Percentiles rank a stretch among this genome's conserved stretches.
phyloP scores from a whole-genome alignment of 2,113 vertebrate species.

The Petrocephalus microphthalmus region DNA sequence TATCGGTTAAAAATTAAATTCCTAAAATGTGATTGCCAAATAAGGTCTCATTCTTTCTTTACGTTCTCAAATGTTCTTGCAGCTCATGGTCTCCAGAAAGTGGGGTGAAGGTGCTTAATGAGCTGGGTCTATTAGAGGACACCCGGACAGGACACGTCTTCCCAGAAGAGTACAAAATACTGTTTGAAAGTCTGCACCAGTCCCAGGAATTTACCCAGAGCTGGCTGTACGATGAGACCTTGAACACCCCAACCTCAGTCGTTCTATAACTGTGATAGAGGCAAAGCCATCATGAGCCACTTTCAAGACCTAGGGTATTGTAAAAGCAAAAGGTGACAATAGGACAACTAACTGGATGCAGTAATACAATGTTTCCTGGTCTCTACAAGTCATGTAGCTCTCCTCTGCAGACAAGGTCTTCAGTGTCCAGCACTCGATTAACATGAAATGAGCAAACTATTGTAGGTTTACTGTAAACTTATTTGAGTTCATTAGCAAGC shows the following conservation, averaged over 20 bases:
- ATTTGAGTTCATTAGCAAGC: background rate
- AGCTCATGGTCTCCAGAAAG: slow-evolving; percentile 74
- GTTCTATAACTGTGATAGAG: background rate
- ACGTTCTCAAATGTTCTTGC: slow-evolving; percentile 24
- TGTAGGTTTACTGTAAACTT: background rate
- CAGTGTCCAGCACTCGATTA: background rate
- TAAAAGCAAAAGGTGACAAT: background rate
- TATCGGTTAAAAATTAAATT: background rate
- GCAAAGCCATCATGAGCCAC: background rate
- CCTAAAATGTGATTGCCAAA: background rate
- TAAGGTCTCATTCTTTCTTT: slow-evolving; percentile 12
- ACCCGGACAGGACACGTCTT: slow-evolving; percentile 55
- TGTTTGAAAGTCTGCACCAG: slow-evolving; percentile 76
- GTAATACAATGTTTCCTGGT: background rate
- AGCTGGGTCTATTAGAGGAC: slow-evolving; percentile 54
- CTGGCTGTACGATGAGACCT: slow-evolving; percentile 70
- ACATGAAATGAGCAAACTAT: background rate
- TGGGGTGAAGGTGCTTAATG: slow-evolving; percentile 51
- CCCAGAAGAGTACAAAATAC: slow-evolving; percentile 70
- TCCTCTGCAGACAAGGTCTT: background rate
- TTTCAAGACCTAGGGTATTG: slow-evolving; percentile 11
- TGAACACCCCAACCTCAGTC: slow-evolving; percentile 41
- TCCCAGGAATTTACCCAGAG: slow-evolving; percentile 63
- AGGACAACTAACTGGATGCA: background rate
- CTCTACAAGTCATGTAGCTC: background rate